Evolutionary conservation across 2,888 invertebrate genomes (phyloP), one percentile per base, ranked within the genome.

Genomic region (Xestia xanthographa): DNA sequence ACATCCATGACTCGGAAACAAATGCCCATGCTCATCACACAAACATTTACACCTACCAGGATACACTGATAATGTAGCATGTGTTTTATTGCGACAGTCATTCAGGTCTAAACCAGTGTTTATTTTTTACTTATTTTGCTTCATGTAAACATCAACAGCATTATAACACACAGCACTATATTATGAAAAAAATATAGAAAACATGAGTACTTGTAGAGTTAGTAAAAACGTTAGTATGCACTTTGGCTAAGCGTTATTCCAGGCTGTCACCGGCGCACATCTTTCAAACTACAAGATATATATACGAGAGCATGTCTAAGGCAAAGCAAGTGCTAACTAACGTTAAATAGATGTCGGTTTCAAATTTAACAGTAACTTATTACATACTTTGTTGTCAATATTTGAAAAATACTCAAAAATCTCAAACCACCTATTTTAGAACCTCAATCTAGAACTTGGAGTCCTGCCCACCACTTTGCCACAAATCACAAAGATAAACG

Each of bases 401-500:
- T 41, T 41, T 0, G 9, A 41, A 41, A n/a, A n/a, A n/a, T n/a
- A n/a, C n/a, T n/a, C n/a, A n/a, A n/a, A n/a, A 41, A 41, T 9
- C 41, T 48, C 5, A 5, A 29, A 29, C 41, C 56, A 38, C 48
- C 48, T 50, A 62, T 77, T 77, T 77, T 29, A 34, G 14, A 48
- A 62, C 14, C 17, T 41, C 34, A 56, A 26, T 79, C 72, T 41
- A 65, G 22, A 45, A 60, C 43, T 77, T 85, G 68, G 72, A 77
- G 53, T n/a, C 17, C 69, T 67, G 82, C 72, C 82, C 69, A 66
- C 70, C 26, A 41, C 9, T 53, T 63, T 48, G 29, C 22, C 63
- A 72, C 34, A 77, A 73, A 66, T 58, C 68, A 50, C 63, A 58
- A 26, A 56, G 34, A 73, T 26, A 67, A 67, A 65, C 48, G 83